These are phyloP conservation scores for Hypotaenidia okinawae DNA, from an alignment of 2,797 vertebrate species.

Conservation along the genomic window DNA sequence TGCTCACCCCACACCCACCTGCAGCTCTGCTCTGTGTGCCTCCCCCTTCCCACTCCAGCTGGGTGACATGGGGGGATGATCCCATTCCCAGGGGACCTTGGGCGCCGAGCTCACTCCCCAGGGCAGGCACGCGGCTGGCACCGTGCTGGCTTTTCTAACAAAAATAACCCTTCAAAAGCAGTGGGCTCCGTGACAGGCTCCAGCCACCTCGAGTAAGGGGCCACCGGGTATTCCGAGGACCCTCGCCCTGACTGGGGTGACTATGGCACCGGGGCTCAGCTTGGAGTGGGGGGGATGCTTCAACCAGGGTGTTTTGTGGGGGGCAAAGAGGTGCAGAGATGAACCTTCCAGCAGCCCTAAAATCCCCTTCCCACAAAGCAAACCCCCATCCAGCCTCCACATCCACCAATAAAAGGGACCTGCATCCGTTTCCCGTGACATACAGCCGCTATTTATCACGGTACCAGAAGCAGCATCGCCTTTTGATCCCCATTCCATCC, in stretches of 20 bases:
- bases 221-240: neutral
- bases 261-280: accelerated
- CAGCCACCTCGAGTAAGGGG: accelerated
- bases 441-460: accelerated
- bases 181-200: accelerated
- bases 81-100: neutral
- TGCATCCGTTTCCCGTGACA: neutral
- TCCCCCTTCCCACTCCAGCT: neutral
- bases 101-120: neutral
- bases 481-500: neutral
- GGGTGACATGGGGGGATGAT: neutral
- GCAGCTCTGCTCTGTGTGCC: too few species aligned
- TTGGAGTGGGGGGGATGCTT: neutral
- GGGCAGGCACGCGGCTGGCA: neutral
- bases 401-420: neutral
- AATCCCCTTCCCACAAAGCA: neutral
- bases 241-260: accelerated
- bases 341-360: neutral
- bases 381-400: neutral
- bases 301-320: accelerated
- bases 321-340: accelerated
- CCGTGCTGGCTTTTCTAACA: neutral
- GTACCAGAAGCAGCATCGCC: neutral
- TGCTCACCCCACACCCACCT: neutral
- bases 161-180: neutral